Conservation (phyloP, 2,113 vertebrate genomes). For the Equus quagga region DNA sequence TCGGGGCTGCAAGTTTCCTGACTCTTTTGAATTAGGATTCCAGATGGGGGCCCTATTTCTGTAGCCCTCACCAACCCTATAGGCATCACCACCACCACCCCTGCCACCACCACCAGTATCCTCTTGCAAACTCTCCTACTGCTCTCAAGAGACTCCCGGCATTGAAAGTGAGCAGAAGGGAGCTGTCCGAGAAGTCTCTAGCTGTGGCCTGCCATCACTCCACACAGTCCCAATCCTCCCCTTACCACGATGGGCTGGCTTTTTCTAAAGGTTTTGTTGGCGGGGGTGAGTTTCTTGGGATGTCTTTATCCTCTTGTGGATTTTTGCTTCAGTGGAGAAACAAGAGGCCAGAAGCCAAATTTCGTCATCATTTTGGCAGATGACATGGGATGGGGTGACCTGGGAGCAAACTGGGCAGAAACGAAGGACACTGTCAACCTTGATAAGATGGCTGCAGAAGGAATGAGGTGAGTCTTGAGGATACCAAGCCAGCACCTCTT, state of each 20-base stretch:
- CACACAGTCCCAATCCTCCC: accelerated
- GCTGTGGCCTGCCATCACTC: neutral
- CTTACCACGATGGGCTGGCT: slow-evolving; percentile 83
- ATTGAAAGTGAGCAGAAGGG: neutral
- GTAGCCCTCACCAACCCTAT: neutral
- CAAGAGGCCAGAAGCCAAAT: slow-evolving; percentile 87
- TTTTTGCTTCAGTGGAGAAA: neutral
- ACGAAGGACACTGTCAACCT: slow-evolving; percentile 90
- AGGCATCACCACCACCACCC: neutral
- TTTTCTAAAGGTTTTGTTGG: slow-evolving; percentile 67
- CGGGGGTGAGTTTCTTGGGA: slow-evolving; percentile 78
- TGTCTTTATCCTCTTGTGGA: slow-evolving; percentile 80
- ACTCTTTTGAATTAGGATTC: neutral
- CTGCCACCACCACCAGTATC: too few species aligned
- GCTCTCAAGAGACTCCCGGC: neutral
- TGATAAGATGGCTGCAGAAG: slow-evolving; percentile 91
- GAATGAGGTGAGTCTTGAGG: slow-evolving; percentile 89
- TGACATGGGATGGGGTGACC: slow-evolving; percentile 97
- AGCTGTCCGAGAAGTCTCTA: neutral
- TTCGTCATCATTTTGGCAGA: slow-evolving; percentile 96
- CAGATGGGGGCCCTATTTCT: neutral
- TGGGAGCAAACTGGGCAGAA: slow-evolving; percentile 91
- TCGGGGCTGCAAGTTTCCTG: neutral
- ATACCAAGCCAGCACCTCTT: neutral
- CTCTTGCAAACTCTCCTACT: neutral